Evolutionary conservation across 2,113 vertebrate genomes (phyloP).

Genomic region (Siphamia tubifer): DNA sequence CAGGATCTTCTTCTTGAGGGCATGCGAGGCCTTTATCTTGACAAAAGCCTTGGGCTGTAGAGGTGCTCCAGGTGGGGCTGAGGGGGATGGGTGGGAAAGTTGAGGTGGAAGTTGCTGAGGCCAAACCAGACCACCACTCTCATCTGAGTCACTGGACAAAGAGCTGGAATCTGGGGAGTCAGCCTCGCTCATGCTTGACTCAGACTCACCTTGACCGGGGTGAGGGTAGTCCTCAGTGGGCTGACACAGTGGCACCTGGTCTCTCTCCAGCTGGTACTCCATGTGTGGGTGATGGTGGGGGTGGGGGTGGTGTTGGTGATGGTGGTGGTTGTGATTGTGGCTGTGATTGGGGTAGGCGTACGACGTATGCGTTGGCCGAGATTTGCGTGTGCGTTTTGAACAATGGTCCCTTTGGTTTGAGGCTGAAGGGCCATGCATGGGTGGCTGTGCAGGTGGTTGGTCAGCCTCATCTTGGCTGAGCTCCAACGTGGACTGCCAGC

Average conservation of each 20-base stretch:
- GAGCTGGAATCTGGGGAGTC: slow-evolving; percentile 84
- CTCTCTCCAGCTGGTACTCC: slow-evolving; percentile 54
- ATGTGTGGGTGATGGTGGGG: slow-evolving; percentile 45
- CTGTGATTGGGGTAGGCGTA: slow-evolving; percentile 48
- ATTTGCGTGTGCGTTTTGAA: slow-evolving; percentile 58
- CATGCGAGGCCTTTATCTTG: slow-evolving; percentile 91
- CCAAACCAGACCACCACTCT: slow-evolving; percentile 87
- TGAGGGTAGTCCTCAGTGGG: slow-evolving; percentile 53
- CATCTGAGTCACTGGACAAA: slow-evolving; percentile 86
- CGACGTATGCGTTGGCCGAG: slow-evolving; percentile 42
- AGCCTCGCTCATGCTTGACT: slow-evolving; percentile 81
- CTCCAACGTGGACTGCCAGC: slow-evolving; percentile 86
- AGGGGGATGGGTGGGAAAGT: slow-evolving; percentile 57
- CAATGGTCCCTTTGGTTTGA: slow-evolving; percentile 54
- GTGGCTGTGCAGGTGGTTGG: slow-evolving; percentile 10
- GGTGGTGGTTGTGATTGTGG: slow-evolving; percentile 33
- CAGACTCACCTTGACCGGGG: slow-evolving; percentile 68
- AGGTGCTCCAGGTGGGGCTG: slow-evolving; percentile 52
- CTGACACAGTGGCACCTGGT: slow-evolving; percentile 51
- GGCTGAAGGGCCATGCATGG: background rate
- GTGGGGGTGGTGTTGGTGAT: slow-evolving; percentile 27
- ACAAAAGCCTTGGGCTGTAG: slow-evolving; percentile 86
- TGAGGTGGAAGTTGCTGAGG: slow-evolving; percentile 85
- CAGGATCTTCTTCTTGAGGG: slow-evolving; percentile 90
- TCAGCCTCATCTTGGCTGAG: slow-evolving; percentile 81